phyloP scores from a whole-genome alignment of 2,113 vertebrate species.

The Hippotragus niger region DNA sequence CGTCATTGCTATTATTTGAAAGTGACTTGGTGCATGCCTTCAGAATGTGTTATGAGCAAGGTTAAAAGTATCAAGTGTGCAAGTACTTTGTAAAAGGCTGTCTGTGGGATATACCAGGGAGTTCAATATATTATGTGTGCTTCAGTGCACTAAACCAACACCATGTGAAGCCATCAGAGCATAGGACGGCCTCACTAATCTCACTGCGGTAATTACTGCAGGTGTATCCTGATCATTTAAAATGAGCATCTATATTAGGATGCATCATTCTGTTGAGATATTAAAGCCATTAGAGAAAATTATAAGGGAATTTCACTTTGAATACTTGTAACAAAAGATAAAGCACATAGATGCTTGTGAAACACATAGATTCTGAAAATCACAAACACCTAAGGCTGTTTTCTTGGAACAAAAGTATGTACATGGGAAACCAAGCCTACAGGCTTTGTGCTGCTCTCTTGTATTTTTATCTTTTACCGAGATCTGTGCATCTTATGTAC shows the following conservation, averaged over 20 bases:
- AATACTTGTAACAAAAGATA: not conserved
- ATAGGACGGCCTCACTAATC: not conserved
- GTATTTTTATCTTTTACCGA: fast-evolving
- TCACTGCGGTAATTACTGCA: slow-evolving; percentile 36
- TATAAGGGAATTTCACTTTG: not conserved
- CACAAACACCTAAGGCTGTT: not conserved
- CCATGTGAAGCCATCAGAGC: slow-evolving; percentile 23
- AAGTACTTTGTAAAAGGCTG: slow-evolving; percentile 49
- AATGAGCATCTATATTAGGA: not conserved
- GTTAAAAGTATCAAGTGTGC: slow-evolving; percentile 22
- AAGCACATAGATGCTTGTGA: not conserved
- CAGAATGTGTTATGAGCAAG: slow-evolving; percentile 30
- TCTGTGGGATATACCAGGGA: slow-evolving; percentile 46
- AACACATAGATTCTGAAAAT: not conserved
- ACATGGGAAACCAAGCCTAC: not conserved
- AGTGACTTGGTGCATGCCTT: not conserved
- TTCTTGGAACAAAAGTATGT: not conserved
- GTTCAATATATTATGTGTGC: slow-evolving; percentile 52
- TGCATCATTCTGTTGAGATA: not conserved
- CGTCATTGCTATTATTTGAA: not conserved
- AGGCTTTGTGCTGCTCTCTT: fast-evolving
- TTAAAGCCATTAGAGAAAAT: not conserved
- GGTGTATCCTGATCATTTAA: not conserved
- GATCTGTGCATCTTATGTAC: not conserved
- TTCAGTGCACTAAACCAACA: slow-evolving; percentile 14